Base-by-base conservation (phyloP, 2,113 vertebrate species). In the Ursus arctos region DNA sequence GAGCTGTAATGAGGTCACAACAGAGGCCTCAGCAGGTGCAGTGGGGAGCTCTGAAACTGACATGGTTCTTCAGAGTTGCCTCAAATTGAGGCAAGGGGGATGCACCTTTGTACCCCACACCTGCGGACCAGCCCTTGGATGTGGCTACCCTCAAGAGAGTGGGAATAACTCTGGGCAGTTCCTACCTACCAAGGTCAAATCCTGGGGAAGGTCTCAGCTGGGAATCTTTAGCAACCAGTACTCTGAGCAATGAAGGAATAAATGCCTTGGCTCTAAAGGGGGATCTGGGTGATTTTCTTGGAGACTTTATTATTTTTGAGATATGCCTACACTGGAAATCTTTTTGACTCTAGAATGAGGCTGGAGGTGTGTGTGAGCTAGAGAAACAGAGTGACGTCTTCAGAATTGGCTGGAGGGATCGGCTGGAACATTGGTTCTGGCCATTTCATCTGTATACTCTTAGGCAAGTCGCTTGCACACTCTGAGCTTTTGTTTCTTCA, bases 301-400 rank as follows among this genome's bases (percentile, higher is more conserved):
- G 71, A 51, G 40, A 55, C 40, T 61, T 76, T 51, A 67, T 90
- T 79, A 72, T 95, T 96, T 95, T 87, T 61, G 55, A 88, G 67
- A 67, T 91, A 36, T 76, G 2, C 57, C 65, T 90, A 65, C 69
- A 76, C 14, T 90, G 86, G 82, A 84, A 83, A 65, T 63, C n/a
- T 65, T 90, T 88, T 76, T 90, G 47, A 65, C n/a, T 76, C 28
- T 67, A 84, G 59, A 94, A 84, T 65, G 59, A 97, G 28, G 55
- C 33, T 84, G 14, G 21, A 77, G 26, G 5, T 72, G 33, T 92
- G 59, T 81, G 92, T 90, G 81, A 82, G 26, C 18, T 71, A 11
- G 47, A 85, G 94, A 83, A 81, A 12, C 33, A 81, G n/a, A 90
- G 14, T 81, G 14, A 82, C 13, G 19, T 31, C 51, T 94, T 94